A percentile compares a stretch with the other conserved stretches of the same genome.
Conservation (phyloP, 2,888 invertebrate genomes). For the Drosophila nigricruria region DNA sequence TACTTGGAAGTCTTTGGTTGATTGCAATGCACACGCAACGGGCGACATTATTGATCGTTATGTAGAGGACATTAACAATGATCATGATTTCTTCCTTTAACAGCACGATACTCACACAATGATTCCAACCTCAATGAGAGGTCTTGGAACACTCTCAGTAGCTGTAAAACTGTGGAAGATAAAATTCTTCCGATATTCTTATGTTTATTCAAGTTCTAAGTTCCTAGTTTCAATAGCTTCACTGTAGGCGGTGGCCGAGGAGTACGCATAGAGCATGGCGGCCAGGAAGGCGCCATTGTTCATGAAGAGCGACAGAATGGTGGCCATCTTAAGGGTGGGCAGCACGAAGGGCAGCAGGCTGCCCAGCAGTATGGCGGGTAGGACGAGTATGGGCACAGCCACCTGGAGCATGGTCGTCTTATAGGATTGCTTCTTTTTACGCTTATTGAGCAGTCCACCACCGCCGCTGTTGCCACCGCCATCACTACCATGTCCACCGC, state of each 20-base stretch:
- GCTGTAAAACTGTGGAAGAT: too few relatives aligned
- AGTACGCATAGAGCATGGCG: conserved; percentile 85
- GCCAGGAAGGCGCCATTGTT: conserved; percentile 89
- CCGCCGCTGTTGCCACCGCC: conserved; percentile 26
- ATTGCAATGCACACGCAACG: too few relatives aligned
- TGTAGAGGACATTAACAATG: too few relatives aligned
- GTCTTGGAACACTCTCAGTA: too few relatives aligned
- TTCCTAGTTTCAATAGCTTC: too few relatives aligned
- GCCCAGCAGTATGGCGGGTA: conserved; percentile 89
- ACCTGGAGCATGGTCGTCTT: conserved; percentile 83
- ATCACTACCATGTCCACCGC: conserved; percentile 27
- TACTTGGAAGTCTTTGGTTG: background rate
- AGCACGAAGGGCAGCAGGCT: conserved; percentile 89
- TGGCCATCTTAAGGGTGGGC: conserved; percentile 89
- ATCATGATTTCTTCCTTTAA: too few relatives aligned
- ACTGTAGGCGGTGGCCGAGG: conserved; percentile 39
- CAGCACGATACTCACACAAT: too few relatives aligned
- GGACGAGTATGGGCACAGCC: conserved; percentile 87
- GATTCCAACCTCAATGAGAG: too few relatives aligned
- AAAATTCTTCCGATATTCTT: too few relatives aligned
- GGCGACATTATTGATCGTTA: too few relatives aligned
- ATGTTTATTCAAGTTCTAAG: too few relatives aligned
- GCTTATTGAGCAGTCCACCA: conserved; percentile 44
- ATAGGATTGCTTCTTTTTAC: conserved; percentile 71
- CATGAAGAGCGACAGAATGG: conserved; percentile 87